These are phyloP conservation scores for Bufo bufo DNA, from an alignment of 2,113 vertebrate genomes.

Conservation along the genomic window DNA sequence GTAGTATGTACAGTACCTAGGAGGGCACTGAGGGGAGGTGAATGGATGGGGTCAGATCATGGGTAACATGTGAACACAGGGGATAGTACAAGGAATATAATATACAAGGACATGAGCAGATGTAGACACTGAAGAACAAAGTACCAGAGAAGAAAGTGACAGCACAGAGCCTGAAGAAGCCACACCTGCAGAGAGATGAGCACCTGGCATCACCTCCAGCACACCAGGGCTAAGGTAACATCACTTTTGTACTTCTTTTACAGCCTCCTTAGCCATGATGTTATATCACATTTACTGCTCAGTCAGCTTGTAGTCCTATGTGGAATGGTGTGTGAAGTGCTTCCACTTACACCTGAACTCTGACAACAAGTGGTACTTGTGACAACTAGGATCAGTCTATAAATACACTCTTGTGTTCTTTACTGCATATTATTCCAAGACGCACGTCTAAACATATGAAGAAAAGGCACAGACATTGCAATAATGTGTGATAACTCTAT, in stretches of 20 bases:
- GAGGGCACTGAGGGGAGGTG: not conserved
- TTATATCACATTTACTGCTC: not conserved
- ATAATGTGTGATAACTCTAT: conserved; percentile 3
- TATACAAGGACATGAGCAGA: not conserved
- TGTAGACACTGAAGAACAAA: not conserved
- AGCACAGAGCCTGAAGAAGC: not conserved
- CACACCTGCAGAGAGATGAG: not conserved
- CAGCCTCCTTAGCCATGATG: not conserved
- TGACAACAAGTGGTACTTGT: not conserved
- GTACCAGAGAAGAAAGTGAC: not conserved
- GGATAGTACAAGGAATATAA: not conserved
- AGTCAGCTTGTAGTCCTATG: not conserved
- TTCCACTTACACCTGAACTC: not conserved
- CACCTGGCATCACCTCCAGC: not conserved
- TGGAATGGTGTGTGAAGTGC: not conserved
- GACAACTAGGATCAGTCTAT: not conserved
- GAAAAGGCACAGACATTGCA: not conserved
- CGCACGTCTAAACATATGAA: not conserved
- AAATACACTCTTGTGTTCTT: not conserved
- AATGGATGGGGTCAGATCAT: not conserved
- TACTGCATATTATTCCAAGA: not conserved
- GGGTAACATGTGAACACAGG: not conserved
- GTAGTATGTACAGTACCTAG: not conserved
- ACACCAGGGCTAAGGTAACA: conserved; percentile 9
- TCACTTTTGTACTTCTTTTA: not conserved